Evolutionary conservation across 92 coral and sea anemone species (phyloP).

Genomic region (Zoanthus sansibaricus): DNA sequence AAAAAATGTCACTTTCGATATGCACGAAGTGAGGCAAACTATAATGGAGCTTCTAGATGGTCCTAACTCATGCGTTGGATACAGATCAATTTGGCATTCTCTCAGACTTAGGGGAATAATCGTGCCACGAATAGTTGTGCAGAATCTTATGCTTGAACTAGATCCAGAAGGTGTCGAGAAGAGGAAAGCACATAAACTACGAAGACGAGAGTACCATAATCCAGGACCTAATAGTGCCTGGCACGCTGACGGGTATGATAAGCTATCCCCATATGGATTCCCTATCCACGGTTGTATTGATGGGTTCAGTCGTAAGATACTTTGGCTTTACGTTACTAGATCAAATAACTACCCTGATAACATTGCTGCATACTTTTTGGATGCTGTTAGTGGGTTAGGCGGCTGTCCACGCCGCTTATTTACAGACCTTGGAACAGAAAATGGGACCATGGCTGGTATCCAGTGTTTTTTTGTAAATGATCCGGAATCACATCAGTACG

Average conservation of each 20-base stretch:
- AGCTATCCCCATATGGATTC: conserved; percentile 30
- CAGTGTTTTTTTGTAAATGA: conserved; percentile 39
- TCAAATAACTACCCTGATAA: conserved; percentile 25
- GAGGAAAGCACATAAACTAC: conserved; percentile 57
- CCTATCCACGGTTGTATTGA: conserved; percentile 24
- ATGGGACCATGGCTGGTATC: conserved; percentile 60
- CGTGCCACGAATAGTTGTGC: conserved; percentile 57
- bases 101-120: conserved; percentile 54
- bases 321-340: conserved; percentile 26
- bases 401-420: conserved; percentile 32
- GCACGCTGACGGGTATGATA: conserved; percentile 39
- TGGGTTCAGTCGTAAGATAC: conserved; percentile 24
- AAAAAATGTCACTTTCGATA: neutral
- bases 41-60: conserved; percentile 51
- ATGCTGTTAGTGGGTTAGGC: conserved; percentile 12
- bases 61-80: conserved; percentile 53
- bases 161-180: conserved; percentile 48
- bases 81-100: conserved; percentile 61
- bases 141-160: conserved; percentile 46
- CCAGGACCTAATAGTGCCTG: conserved; percentile 42
- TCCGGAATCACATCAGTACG: conserved; percentile 45
- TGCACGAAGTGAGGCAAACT: neutral
- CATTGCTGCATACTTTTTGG: conserved; percentile 22
- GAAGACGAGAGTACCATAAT: conserved; percentile 43
- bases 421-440: conserved; percentile 59